A percentile compares a stretch with the other conserved stretches of the same genome.
These are phyloP conservation scores for Nemotelus nigrinus DNA, from an alignment of 2,888 invertebrate genomes.

Conservation along the genomic window DNA sequence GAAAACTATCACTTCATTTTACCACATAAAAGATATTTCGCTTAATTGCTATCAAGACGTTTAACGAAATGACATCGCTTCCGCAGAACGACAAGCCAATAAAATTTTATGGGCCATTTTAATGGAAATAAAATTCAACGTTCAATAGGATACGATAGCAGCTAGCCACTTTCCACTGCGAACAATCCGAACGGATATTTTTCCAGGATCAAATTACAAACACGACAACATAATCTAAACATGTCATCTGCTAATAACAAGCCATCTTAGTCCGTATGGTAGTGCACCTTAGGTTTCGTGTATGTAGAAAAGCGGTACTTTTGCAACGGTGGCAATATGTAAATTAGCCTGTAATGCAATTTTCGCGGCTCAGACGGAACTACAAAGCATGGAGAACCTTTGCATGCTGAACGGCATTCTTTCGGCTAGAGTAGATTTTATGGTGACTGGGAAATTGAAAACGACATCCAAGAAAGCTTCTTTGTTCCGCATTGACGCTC, in stretches of 20 bases:
- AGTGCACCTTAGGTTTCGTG: constrained; percentile 6
- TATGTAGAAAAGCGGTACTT: neutral
- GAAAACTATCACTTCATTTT: too few species aligned
- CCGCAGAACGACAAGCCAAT: constrained; percentile 5
- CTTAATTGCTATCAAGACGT: constrained; percentile 3
- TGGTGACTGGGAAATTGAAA: constrained; percentile 44
- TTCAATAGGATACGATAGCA: too few species aligned
- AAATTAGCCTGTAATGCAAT: constrained; percentile 41
- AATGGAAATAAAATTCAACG: too few species aligned
- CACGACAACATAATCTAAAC: constrained; percentile 42
- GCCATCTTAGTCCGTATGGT: constrained; percentile 1
- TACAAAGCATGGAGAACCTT: constrained; percentile 19
- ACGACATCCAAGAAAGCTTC: constrained; percentile 39
- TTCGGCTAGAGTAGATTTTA: constrained; percentile 29
- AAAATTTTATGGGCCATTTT: constrained; percentile 26
- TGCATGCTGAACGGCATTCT: constrained; percentile 39
- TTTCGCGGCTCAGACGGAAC: neutral
- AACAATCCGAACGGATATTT: neutral
- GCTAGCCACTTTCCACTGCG: too few species aligned
- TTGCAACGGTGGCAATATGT: constrained; percentile 24
- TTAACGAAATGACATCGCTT: constrained; percentile 10
- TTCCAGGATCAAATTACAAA: constrained; percentile 36
- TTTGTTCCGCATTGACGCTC: constrained; percentile 32
- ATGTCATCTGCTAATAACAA: constrained; percentile 36
- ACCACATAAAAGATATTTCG: neutral